Evolutionary conservation across 1,140 invertebrate genomes (phyloP).

Genomic region (Charaxes varanes): DNA sequence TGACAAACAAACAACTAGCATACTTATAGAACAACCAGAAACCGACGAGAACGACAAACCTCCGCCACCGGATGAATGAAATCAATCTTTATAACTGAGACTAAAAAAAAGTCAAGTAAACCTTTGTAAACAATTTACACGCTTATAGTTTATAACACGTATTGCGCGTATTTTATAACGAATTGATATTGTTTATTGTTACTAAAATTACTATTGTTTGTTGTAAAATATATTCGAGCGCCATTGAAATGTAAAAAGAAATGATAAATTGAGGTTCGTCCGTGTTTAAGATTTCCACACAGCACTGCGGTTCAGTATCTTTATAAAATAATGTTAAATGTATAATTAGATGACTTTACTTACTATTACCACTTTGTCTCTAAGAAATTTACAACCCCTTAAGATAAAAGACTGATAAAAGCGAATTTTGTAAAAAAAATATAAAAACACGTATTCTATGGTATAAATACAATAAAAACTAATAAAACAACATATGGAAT

Average conservation of each 20-base stretch:
- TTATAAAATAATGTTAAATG: too few relatives aligned
- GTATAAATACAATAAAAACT: slow-evolving; percentile 24
- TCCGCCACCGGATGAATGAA: slow-evolving; percentile 26
- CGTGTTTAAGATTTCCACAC: slow-evolving; percentile 1
- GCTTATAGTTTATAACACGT: slow-evolving; percentile 18
- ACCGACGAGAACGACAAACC: slow-evolving; percentile 6
- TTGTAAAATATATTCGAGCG: slow-evolving; percentile 3
- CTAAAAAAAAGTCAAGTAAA: slow-evolving; percentile 6
- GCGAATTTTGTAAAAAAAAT: slow-evolving; percentile 62
- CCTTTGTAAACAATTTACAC: slow-evolving; percentile 19
- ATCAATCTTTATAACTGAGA: slow-evolving; percentile 12
- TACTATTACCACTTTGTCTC: slow-evolving; percentile 12
- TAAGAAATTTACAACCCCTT: slow-evolving; percentile 31
- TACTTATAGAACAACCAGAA: slow-evolving; percentile 29
- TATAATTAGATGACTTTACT: neutral
- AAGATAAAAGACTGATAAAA: slow-evolving; percentile 68
- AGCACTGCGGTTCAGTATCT: slow-evolving; percentile 9
- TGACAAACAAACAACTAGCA: slow-evolving; percentile 31
- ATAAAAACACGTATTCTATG: slow-evolving; percentile 21
- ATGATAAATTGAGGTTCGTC: slow-evolving; percentile 1
- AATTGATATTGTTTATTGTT: slow-evolving; percentile 20
- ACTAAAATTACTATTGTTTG: slow-evolving; percentile 18
- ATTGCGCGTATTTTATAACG: slow-evolving; percentile 19
- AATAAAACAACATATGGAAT: slow-evolving; percentile 17
- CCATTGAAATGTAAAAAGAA: slow-evolving; percentile 5